A percentile compares a stretch with the other conserved stretches of the same genome.
phyloP scores from a whole-genome alignment of 2,113 vertebrate species.

The Formicarius rufipectus region DNA sequence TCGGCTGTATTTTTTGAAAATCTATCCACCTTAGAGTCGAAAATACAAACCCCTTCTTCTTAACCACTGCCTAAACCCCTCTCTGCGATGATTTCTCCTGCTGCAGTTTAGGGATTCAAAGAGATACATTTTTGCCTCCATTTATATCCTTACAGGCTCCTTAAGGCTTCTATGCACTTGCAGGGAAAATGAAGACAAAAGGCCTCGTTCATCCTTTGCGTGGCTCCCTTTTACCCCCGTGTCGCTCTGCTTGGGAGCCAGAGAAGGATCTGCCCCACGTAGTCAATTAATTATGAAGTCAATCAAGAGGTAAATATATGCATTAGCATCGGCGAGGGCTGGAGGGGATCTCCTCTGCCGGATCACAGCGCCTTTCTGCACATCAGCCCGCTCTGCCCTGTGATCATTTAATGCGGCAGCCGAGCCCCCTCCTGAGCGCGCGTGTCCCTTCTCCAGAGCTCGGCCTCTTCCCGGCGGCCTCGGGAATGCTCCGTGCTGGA shows the following conservation, averaged over 20 bases:
- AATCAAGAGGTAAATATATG: conserved; percentile 64
- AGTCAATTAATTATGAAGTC: conserved; percentile 64
- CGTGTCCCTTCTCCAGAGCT: background rate
- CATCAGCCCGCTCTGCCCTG: conserved; percentile 51
- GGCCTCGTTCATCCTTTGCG: background rate
- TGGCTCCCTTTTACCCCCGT: background rate
- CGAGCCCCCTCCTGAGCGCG: background rate
- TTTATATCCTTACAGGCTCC: background rate
- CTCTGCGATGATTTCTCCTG: background rate
- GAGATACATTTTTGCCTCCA: background rate
- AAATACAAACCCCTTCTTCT: background rate
- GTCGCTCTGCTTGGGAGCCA: background rate
- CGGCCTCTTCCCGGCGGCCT: accelerated
- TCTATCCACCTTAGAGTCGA: background rate
- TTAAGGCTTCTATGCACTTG: background rate
- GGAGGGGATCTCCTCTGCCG: conserved; percentile 41
- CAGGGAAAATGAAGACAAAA: conserved; percentile 25
- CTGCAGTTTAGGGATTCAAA: background rate
- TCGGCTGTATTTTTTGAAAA: background rate
- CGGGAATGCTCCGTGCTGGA: background rate
- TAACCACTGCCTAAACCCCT: background rate
- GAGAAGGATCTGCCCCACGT: background rate
- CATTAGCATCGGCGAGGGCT: conserved; percentile 23
- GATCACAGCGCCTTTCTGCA: background rate
- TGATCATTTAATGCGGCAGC: conserved; percentile 49